Evolutionary conservation across 1,140 invertebrate species (phyloP).

Genomic region (Mycetomoellerius zeteki): DNA sequence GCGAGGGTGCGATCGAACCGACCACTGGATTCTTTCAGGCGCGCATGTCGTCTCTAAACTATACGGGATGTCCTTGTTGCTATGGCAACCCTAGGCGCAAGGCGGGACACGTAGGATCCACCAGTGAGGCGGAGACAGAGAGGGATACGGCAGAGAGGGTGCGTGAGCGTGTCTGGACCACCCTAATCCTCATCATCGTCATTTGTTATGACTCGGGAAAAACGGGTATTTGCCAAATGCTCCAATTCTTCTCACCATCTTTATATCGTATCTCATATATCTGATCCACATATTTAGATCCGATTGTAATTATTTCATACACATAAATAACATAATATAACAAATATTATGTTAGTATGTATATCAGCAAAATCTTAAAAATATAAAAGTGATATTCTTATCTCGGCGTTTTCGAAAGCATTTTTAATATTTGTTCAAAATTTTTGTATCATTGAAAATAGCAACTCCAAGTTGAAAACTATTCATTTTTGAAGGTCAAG

Average conservation of each 20-base stretch:
- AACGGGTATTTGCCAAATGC: slow-evolving; percentile 26
- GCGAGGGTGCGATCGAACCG: slow-evolving; percentile 53
- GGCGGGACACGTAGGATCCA: slow-evolving; percentile 58
- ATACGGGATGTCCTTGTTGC: slow-evolving; percentile 63
- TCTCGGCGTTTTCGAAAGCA: neutral
- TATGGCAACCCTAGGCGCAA: slow-evolving; percentile 57
- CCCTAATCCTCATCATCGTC: slow-evolving; percentile 58
- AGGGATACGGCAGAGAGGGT: slow-evolving; percentile 37
- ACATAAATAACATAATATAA: neutral
- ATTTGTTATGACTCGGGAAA: slow-evolving; percentile 45
- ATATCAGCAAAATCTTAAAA: neutral
- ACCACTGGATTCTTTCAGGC: slow-evolving; percentile 50
- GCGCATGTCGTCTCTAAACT: slow-evolving; percentile 59
- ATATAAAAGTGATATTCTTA: neutral
- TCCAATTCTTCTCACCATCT: slow-evolving; percentile 2
- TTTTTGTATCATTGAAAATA: no score
- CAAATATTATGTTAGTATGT: neutral
- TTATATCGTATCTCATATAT: neutral
- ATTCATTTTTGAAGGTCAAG: neutral
- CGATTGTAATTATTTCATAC: neutral
- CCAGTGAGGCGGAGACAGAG: slow-evolving; percentile 50
- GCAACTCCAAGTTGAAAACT: neutral
- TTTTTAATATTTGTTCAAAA: neutral
- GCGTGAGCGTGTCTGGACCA: slow-evolving; percentile 56
- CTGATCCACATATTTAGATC: neutral